Percentiles rank a stretch among this genome's conserved stretches.
Evolutionary conservation across 2,113 vertebrate species (phyloP).

Genomic region (Menidia beryllina): DNA sequence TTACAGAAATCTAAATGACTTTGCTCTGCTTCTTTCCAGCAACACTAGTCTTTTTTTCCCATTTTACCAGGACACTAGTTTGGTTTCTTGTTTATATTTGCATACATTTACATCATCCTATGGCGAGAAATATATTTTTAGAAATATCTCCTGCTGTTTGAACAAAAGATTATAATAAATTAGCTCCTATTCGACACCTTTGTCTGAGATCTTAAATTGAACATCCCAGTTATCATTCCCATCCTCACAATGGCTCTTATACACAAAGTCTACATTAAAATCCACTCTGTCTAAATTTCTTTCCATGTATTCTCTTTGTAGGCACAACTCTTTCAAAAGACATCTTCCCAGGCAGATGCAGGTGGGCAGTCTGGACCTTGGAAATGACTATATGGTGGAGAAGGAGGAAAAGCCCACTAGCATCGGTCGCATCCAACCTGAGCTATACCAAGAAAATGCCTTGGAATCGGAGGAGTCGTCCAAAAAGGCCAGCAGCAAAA

Average conservation of each 20-base stretch:
- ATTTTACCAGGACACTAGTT: background rate
- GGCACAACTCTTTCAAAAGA: conserved; percentile 95
- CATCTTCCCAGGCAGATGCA: conserved; percentile 95
- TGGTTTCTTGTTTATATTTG: background rate
- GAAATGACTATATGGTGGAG: conserved; percentile 82
- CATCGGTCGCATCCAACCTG: conserved; percentile 94
- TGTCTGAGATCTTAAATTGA: background rate
- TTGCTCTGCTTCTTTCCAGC: too few relatives aligned
- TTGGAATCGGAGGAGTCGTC: conserved; percentile 88
- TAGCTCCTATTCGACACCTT: background rate
- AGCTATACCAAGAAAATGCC: conserved; percentile 92
- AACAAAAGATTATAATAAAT: background rate
- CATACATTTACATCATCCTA: background rate
- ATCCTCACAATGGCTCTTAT: background rate
- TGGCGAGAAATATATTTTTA: background rate
- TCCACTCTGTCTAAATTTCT: conserved; percentile 66
- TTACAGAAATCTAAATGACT: too few relatives aligned
- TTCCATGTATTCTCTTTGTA: conserved; percentile 80
- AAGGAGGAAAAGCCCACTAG: conserved; percentile 89
- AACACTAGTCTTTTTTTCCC: too few relatives aligned
- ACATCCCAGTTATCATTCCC: background rate
- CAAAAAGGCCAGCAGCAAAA: conserved; percentile 86
- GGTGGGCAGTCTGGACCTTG: conserved; percentile 89
- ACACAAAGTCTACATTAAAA: too few relatives aligned
- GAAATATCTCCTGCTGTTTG: background rate